Evolutionary conservation across 2,113 vertebrate species (phyloP).

Genomic region (Bucco capensis): DNA sequence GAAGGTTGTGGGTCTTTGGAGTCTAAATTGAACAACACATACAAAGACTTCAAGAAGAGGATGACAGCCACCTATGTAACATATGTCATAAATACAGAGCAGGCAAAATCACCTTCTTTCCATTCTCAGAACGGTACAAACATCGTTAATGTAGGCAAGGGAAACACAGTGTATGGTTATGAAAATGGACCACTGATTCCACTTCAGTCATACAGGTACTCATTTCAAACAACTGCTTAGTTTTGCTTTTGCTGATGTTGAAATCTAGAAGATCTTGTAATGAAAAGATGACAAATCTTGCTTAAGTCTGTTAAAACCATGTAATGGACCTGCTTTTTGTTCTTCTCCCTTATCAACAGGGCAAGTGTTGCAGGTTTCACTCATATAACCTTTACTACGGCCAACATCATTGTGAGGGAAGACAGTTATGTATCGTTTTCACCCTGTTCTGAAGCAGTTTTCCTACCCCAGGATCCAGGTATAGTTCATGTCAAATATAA

Average conservation of each 20-base stretch:
- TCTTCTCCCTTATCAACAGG: conserved; percentile 38
- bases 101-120: neutral
- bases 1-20: neutral
- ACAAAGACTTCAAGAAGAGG: conserved; percentile 68
- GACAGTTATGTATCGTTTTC: conserved; percentile 70
- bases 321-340: neutral
- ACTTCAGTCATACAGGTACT: conserved; percentile 71
- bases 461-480: conserved; percentile 76
- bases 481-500: neutral
- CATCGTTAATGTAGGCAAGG: conserved; percentile 59
- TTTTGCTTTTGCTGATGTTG: neutral
- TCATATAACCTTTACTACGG: conserved; percentile 17
- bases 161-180: conserved; percentile 37
- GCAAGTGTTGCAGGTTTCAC: conserved; percentile 78
- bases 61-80: conserved; percentile 64
- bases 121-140: neutral
- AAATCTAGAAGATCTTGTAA: neutral
- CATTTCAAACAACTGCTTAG: neutral
- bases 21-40: conserved; percentile 61
- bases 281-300: neutral
- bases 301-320: neutral
- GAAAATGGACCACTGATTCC: conserved; percentile 70
- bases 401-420: neutral
- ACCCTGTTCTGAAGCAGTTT: conserved; percentile 31
- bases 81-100: conserved; percentile 1